Conservation (phyloP, 2,888 invertebrate genomes). For the Acleris emargana region DNA sequence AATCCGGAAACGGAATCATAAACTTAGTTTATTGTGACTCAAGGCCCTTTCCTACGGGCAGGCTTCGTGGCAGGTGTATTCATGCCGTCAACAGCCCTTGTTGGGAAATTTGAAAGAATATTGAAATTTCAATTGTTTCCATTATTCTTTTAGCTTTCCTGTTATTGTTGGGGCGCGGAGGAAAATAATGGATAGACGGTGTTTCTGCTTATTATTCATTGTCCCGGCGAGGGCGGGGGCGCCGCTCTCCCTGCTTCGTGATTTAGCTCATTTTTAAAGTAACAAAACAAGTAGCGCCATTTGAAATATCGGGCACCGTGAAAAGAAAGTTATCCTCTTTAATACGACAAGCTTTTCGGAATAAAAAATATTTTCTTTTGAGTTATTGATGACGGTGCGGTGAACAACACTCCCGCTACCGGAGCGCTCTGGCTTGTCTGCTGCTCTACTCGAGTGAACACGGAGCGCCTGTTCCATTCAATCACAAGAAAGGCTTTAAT, state of each 20-base stretch:
- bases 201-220: slow-evolving; percentile 80
- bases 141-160: slow-evolving; percentile 62
- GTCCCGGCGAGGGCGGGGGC: slow-evolving; percentile 60
- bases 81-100: slow-evolving; percentile 5
- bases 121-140: slow-evolving; percentile 78
- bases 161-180: slow-evolving; percentile 70
- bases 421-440: not conserved
- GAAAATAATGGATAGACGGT: slow-evolving; percentile 76
- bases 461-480: slow-evolving; percentile 44
- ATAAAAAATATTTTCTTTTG: slow-evolving; percentile 43
- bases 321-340: slow-evolving; percentile 51
- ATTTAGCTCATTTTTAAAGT: slow-evolving; percentile 78
- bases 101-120: slow-evolving; percentile 45
- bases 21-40: too few relatives aligned
- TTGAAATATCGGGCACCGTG: slow-evolving; percentile 55
- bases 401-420: slow-evolving; percentile 13
- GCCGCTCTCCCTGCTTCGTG: slow-evolving; percentile 65
- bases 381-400: slow-evolving; percentile 19
- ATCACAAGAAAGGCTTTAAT: slow-evolving; percentile 66
- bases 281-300: slow-evolving; percentile 70
- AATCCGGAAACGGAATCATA: too few relatives aligned
- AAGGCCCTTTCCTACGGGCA: too few relatives aligned
- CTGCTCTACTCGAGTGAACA: slow-evolving; percentile 9
- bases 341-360: slow-evolving; percentile 51
- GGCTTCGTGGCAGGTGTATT: slow-evolving; percentile 14